Conservation (phyloP, 2,888 invertebrate species). For the Entomobrya multifasciata region DNA sequence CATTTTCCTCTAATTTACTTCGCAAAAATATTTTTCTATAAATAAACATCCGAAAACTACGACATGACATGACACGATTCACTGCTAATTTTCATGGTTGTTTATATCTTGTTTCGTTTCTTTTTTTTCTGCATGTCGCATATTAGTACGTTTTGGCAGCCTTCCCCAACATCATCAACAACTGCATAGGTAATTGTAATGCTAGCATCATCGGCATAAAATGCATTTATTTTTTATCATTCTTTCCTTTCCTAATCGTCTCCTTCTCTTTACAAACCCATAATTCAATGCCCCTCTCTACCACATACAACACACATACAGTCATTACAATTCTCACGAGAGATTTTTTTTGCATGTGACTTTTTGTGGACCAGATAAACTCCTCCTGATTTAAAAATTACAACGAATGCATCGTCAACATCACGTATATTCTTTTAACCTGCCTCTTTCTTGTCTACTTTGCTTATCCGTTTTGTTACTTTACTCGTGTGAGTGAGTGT, state of each 20-base stretch:
- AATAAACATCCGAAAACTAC: constrained; percentile 3
- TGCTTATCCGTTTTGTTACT: neutral
- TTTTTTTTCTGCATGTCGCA: too few relatives aligned
- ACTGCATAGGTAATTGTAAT: constrained; percentile 16
- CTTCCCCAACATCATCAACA: constrained; percentile 3
- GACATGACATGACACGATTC: neutral
- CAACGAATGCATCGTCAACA: neutral
- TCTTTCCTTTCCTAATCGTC: neutral
- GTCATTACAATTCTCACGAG: neutral
- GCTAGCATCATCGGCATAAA: too few relatives aligned
- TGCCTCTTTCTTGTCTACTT: neutral
- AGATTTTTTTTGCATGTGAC: neutral
- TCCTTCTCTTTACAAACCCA: neutral
- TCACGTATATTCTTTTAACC: too few relatives aligned
- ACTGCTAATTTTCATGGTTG: constrained; percentile 25
- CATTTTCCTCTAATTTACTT: neutral
- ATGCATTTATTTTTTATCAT: constrained; percentile 1
- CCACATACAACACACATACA: constrained; percentile 11
- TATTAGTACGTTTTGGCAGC: constrained; percentile 38
- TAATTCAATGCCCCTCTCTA: neutral
- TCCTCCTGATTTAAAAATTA: neutral
- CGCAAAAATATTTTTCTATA: constrained; percentile 30
- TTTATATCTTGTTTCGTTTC: neutral
- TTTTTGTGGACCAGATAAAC: neutral
- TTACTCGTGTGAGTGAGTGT: neutral